phyloP scores from a whole-genome alignment of 2,797 vertebrate genomes.

The Oreonectes daqikongensis region DNA sequence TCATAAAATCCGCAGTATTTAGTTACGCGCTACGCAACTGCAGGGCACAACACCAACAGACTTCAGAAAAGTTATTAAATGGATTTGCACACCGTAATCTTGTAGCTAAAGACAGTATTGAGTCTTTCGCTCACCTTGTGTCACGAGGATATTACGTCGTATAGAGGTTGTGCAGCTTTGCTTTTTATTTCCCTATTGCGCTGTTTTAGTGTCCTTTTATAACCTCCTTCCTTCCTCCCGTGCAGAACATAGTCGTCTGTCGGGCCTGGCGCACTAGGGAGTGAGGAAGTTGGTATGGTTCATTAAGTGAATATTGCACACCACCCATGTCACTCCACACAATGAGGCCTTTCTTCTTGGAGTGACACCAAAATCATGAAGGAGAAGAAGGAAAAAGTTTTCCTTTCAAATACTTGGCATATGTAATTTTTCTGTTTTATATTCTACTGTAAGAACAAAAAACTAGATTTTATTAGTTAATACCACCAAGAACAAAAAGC shows the following conservation, averaged over 20 bases:
- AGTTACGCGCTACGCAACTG: background rate
- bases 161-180: conserved; percentile 62
- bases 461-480: too few species aligned
- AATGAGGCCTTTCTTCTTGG: conserved; percentile 72
- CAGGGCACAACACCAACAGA: background rate
- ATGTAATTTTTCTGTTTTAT: background rate
- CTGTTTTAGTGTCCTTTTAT: conserved; percentile 74
- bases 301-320: conserved; percentile 69
- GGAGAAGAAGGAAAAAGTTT: background rate
- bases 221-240: conserved; percentile 75
- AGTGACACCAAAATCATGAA: conserved; percentile 69
- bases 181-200: conserved; percentile 57
- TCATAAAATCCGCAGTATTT: background rate
- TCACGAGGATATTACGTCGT: conserved; percentile 40
- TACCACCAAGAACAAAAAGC: background rate
- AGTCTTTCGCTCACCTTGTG: conserved; percentile 9
- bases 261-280: conserved; percentile 67
- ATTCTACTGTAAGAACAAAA: background rate
- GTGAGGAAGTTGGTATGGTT: conserved; percentile 75
- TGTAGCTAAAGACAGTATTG: conserved; percentile 51
- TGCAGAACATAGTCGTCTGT: conserved; percentile 64
- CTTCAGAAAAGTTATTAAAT: background rate
- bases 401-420: background rate
- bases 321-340: conserved; percentile 60
- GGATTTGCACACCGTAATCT: conserved; percentile 51